Evolutionary conservation across 2,113 vertebrate genomes (phyloP).

Genomic region (Lutjanus erythropterus): DNA sequence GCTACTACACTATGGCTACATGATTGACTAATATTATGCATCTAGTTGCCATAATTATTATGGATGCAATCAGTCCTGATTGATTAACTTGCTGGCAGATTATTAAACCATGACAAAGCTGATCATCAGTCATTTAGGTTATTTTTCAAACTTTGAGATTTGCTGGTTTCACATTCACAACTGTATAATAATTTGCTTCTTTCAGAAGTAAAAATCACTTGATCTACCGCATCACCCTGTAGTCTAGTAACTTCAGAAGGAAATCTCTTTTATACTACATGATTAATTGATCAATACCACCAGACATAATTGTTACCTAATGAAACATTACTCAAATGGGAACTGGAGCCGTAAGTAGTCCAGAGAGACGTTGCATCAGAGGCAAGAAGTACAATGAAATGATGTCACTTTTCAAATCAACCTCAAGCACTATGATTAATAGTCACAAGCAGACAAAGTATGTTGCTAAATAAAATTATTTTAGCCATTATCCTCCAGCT

Average conservation of each 20-base stretch:
- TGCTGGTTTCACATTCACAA: background rate
- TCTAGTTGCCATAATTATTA: background rate
- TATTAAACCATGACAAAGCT: background rate
- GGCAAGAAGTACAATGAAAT: constrained; percentile 12
- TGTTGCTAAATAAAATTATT: constrained; percentile 21
- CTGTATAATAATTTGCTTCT: background rate
- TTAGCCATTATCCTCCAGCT: constrained; percentile 2
- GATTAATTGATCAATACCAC: background rate
- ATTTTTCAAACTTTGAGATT: constrained; percentile 8
- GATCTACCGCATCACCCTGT: background rate
- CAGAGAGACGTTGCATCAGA: constrained; percentile 37
- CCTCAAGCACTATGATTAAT: constrained; percentile 35
- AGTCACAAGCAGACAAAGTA: background rate
- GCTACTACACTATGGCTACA: too few species aligned
- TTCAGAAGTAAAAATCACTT: background rate
- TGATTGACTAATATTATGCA: background rate
- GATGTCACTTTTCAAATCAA: constrained; percentile 26
- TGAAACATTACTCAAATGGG: constrained; percentile 17
- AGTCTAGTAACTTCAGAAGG: background rate
- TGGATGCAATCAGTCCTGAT: background rate
- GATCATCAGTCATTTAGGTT: constrained; percentile 2
- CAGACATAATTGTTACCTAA: background rate
- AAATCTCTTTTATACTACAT: background rate
- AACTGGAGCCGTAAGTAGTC: background rate
- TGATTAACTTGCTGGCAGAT: constrained; percentile 3